Percentiles rank a stretch among this genome's conserved stretches.
phyloP scores from a whole-genome alignment of 2,888 invertebrate genomes.

The Crepidodera aurea region DNA sequence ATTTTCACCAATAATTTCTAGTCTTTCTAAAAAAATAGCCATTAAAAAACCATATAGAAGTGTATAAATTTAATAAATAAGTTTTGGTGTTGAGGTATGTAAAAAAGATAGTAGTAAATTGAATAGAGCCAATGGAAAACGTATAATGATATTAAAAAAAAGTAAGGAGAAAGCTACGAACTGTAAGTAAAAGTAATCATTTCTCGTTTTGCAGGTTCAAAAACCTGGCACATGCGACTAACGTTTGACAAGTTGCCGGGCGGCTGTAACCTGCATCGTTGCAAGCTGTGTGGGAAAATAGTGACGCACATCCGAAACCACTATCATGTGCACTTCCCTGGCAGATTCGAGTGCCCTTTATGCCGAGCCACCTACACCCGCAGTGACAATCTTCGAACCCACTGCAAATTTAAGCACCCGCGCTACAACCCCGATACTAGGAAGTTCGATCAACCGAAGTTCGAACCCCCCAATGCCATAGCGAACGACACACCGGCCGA shows the following conservation, averaged over 20 bases:
- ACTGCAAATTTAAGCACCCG: conserved; percentile 93
- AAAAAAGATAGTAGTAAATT: too few species aligned
- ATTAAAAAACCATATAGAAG: too few species aligned
- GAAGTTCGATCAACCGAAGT: conserved; percentile 80
- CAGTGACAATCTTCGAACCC: conserved; percentile 91
- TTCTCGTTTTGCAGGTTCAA: conserved; percentile 82
- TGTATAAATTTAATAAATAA: too few species aligned
- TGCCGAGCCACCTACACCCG: conserved; percentile 91
- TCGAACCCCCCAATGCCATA: conserved; percentile 70
- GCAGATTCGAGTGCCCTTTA: conserved; percentile 90
- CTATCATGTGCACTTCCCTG: conserved; percentile 93
- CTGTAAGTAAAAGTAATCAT: conserved; percentile 34
- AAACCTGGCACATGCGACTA: conserved; percentile 95
- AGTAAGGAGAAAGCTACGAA: neutral
- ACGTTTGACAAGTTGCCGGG: conserved; percentile 93
- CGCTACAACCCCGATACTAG: conserved; percentile 86
- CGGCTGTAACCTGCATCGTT: conserved; percentile 91
- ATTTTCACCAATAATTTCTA: too few species aligned
- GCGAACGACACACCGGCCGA: conserved; percentile 65
- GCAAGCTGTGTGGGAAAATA: conserved; percentile 94
- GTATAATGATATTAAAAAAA: neutral
- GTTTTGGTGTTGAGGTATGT: too few species aligned
- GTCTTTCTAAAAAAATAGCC: too few species aligned
- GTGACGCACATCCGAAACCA: conserved; percentile 94
- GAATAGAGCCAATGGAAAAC: conserved; percentile 25